A percentile compares a stretch with the other conserved stretches of the same genome.
Evolutionary conservation across 2,113 vertebrate genomes (phyloP).

Genomic region (Corvus moneduloides): DNA sequence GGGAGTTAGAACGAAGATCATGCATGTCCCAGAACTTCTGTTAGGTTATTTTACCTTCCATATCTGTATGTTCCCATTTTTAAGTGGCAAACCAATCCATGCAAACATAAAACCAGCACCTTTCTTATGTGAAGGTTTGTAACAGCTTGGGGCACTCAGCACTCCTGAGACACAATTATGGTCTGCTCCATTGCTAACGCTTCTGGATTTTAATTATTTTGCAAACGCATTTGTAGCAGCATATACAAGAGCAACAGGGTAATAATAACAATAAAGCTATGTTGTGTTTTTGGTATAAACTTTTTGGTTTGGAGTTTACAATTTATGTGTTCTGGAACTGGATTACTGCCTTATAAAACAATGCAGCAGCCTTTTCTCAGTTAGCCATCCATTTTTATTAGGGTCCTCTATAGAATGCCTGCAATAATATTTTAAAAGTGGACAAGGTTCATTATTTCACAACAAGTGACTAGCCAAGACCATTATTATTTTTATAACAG

Average conservation of each 20-base stretch:
- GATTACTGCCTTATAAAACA: slow-evolving; percentile 56
- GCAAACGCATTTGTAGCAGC: slow-evolving; percentile 16
- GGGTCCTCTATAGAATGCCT: slow-evolving; percentile 30
- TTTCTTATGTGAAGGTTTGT: neutral
- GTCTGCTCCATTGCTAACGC: neutral
- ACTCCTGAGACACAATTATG: neutral
- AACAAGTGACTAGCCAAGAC: slow-evolving; percentile 45
- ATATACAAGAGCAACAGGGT: neutral
- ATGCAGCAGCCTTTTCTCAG: slow-evolving; percentile 36
- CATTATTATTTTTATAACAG: slow-evolving; percentile 61
- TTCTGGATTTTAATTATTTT: slow-evolving; percentile 42
- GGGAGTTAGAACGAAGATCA: neutral
- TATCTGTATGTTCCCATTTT: neutral
- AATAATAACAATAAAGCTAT: slow-evolving; percentile 27
- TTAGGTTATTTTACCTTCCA: neutral
- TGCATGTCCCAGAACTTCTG: neutral
- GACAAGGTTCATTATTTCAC: slow-evolving; percentile 57
- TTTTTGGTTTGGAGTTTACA: neutral
- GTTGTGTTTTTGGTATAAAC: slow-evolving; percentile 21
- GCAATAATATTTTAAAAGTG: slow-evolving; percentile 58
- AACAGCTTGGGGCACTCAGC: neutral
- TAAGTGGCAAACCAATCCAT: neutral
- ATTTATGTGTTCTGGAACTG: slow-evolving; percentile 49
- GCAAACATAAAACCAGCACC: neutral
- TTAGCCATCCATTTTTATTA: slow-evolving; percentile 56